These are phyloP conservation scores for Canis aureus DNA, from an alignment of 2,113 vertebrate species.

Conservation along the genomic window DNA sequence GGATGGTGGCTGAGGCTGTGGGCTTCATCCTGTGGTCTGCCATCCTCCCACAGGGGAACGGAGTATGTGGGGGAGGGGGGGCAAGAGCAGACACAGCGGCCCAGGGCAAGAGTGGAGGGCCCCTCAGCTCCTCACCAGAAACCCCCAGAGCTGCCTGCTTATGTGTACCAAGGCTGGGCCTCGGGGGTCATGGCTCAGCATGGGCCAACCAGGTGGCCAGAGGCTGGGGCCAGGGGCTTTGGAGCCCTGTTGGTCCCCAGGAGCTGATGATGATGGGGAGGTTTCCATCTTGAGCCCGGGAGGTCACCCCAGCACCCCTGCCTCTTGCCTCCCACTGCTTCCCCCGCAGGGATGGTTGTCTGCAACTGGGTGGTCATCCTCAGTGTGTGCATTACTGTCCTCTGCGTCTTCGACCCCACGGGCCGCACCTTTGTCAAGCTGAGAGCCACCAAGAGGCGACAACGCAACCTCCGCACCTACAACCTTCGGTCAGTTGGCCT, in stretches of 20 bases:
- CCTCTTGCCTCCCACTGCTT: background rate
- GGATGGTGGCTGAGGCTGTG: background rate
- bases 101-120: background rate
- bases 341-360: constrained; percentile 94
- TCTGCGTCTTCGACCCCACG: constrained; percentile 98
- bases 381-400: constrained; percentile 97
- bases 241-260: background rate
- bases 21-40: background rate
- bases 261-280: background rate
- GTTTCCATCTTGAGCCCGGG: background rate
- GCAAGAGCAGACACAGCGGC: too few relatives aligned
- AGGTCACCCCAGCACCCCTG: background rate
- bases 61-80: background rate
- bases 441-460: constrained; percentile 96
- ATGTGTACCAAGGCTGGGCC: background rate
- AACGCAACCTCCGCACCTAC: constrained; percentile 97
- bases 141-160: background rate
- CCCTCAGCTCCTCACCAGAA: background rate
- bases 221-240: background rate
- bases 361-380: constrained; percentile 99
- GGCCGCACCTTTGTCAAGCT: constrained; percentile 98
- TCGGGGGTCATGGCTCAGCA: background rate
- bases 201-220: fast-evolving
- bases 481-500: constrained; percentile 91
- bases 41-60: fast-evolving